These are phyloP conservation scores for Xanthorhoe designata DNA, from an alignment of 2,888 invertebrate genomes.

Conservation along the genomic window DNA sequence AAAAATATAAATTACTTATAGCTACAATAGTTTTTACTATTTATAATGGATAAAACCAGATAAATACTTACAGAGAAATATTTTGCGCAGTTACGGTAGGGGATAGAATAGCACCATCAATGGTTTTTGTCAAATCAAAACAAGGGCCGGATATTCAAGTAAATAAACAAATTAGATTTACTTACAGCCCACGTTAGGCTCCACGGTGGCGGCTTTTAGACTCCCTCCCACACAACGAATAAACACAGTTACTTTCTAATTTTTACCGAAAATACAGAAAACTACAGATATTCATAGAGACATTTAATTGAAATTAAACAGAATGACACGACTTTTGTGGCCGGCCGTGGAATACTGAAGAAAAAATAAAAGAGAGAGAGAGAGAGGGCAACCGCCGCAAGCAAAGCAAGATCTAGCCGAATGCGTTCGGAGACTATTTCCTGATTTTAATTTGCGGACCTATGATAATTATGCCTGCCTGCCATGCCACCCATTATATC, in stretches of 20 bases:
- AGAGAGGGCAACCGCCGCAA: background rate
- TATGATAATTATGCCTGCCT: no score
- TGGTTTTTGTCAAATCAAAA: slow-evolving; percentile 36
- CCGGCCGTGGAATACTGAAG: slow-evolving; percentile 7
- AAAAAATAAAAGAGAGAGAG: no score
- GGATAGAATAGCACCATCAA: slow-evolving; percentile 5
- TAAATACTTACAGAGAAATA: background rate
- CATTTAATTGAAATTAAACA: background rate
- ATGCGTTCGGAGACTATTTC: no score
- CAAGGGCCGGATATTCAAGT: slow-evolving; percentile 33
- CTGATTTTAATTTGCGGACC: no score
- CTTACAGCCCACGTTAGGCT: slow-evolving; percentile 71
- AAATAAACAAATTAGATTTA: slow-evolving; percentile 47
- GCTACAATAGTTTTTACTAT: no score
- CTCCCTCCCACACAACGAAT: slow-evolving; percentile 5
- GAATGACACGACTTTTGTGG: slow-evolving; percentile 1
- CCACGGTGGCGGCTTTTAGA: slow-evolving; percentile 61
- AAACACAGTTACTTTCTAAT: background rate
- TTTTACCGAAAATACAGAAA: background rate
- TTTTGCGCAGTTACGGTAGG: background rate
- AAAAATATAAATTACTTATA: no score
- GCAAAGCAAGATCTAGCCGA: background rate
- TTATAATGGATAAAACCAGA: background rate
- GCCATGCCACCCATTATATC: no score
- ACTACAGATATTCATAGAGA: slow-evolving; percentile 2